A percentile compares a stretch with the other conserved stretches of the same genome.
These are phyloP conservation scores for Drosophila erecta DNA, from an alignment of 1,140 invertebrate species.

Conservation along the genomic window DNA sequence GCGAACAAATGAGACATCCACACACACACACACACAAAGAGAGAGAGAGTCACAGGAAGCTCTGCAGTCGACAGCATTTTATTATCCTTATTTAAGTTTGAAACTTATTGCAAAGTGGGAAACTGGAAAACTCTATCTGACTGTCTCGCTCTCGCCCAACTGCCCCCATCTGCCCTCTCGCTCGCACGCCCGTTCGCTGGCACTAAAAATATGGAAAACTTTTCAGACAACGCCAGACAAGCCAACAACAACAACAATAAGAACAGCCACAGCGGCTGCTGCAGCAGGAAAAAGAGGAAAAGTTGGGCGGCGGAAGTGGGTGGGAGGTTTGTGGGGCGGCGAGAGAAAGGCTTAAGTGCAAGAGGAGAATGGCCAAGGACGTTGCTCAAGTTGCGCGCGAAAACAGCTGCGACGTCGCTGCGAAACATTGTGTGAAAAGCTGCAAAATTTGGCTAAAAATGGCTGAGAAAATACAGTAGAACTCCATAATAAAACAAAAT, in stretches of 20 bases:
- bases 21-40: conserved; percentile 25
- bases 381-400: conserved; percentile 79
- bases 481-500: no score
- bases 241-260: conserved; percentile 38
- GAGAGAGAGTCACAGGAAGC: conserved; percentile 29
- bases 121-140: conserved; percentile 71
- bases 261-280: conserved; percentile 23
- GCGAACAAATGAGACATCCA: conserved; percentile 47
- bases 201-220: conserved; percentile 84
- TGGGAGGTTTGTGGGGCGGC: conserved; percentile 2
- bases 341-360: conserved; percentile 70
- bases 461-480: no score
- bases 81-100: conserved; percentile 84
- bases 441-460: not conserved
- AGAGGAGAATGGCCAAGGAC: conserved; percentile 68
- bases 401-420: conserved; percentile 60
- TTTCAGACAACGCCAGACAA: conserved; percentile 79
- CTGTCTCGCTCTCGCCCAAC: conserved; percentile 22
- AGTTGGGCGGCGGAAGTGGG: conserved; percentile 3
- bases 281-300: conserved; percentile 29
- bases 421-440: conserved; percentile 11
- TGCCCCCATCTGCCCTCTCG: not conserved
- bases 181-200: conserved; percentile 26
- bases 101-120: conserved; percentile 84
- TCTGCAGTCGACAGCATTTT: conserved; percentile 78